phyloP scores from a whole-genome alignment of 2,797 vertebrate species.

The Labeo calbasu region DNA sequence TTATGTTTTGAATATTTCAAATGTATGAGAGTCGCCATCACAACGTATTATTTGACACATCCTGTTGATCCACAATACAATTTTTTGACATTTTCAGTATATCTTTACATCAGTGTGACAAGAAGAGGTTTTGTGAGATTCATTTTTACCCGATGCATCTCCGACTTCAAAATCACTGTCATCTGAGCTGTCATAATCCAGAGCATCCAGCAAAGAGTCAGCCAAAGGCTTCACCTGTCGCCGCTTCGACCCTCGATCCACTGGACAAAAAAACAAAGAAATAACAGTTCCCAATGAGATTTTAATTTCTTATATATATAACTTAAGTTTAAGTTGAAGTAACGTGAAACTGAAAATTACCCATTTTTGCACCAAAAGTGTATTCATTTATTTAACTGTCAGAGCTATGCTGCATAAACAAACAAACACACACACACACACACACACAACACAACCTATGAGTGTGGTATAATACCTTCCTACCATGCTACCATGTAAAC shows the following conservation, averaged over 20 bases:
- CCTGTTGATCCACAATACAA: background rate
- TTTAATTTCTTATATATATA: too few relatives aligned
- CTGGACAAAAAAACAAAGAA: constrained; percentile 67
- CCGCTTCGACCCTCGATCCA: constrained; percentile 96
- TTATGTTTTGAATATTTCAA: constrained; percentile 7
- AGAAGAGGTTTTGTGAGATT: background rate
- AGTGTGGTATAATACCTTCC: constrained; percentile 3
- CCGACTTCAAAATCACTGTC: constrained; percentile 99
- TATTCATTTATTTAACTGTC: background rate
- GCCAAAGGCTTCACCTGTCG: constrained; percentile 98
- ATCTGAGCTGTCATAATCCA: constrained; percentile 99
- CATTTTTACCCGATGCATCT: constrained; percentile 91
- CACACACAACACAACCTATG: background rate
- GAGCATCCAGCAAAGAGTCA: constrained; percentile 92
- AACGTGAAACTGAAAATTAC: too few relatives aligned
- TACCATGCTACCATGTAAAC: background rate
- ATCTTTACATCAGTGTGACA: background rate
- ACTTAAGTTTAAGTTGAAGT: too few relatives aligned
- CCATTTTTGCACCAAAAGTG: background rate
- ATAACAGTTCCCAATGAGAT: background rate
- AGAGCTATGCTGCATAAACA: background rate
- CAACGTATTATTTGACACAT: background rate
- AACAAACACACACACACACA: background rate
- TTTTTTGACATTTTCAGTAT: background rate
- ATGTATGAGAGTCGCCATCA: background rate